Conservation (phyloP, 2,888 invertebrate species). For the Smittia aterrima region DNA sequence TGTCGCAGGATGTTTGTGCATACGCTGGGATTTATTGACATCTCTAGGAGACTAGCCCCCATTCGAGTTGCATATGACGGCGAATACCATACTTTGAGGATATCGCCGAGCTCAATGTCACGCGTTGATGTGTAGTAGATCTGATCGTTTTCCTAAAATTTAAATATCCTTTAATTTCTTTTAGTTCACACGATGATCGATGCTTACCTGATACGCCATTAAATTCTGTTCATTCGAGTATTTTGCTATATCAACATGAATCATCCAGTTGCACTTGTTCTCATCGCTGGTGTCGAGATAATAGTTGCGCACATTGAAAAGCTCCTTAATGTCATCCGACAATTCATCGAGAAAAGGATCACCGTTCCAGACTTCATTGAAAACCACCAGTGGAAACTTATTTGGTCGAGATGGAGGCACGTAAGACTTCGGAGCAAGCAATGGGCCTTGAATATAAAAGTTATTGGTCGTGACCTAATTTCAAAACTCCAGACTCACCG, state of each 20-base stretch:
- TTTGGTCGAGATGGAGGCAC: conserved; percentile 41
- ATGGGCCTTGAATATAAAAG: conserved; percentile 38
- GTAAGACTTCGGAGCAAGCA: conserved; percentile 43
- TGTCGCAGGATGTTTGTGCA: conserved; percentile 43
- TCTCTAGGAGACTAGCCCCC: conserved; percentile 38
- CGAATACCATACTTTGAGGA: conserved; percentile 44
- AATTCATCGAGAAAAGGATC: conserved; percentile 41
- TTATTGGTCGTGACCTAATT: conserved; percentile 33
- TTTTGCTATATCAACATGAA: conserved; percentile 43
- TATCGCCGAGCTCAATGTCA: conserved; percentile 43
- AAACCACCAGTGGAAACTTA: conserved; percentile 43
- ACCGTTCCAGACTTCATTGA: conserved; percentile 41
- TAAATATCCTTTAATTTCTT: background rate
- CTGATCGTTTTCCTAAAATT: conserved; percentile 43
- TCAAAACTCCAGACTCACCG: conserved; percentile 30
- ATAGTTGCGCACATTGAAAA: conserved; percentile 43
- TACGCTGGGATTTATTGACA: conserved; percentile 37
- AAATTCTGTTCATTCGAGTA: conserved; percentile 44
- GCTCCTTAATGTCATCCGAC: conserved; percentile 42
- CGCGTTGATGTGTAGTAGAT: conserved; percentile 43
- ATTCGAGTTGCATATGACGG: conserved; percentile 43
- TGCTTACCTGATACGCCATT: conserved; percentile 42
- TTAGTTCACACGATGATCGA: background rate
- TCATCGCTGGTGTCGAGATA: conserved; percentile 43
- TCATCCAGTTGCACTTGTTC: conserved; percentile 44